Base-by-base conservation (phyloP, 2,888 invertebrate genomes). In the Stenotaenia linearis region DNA sequence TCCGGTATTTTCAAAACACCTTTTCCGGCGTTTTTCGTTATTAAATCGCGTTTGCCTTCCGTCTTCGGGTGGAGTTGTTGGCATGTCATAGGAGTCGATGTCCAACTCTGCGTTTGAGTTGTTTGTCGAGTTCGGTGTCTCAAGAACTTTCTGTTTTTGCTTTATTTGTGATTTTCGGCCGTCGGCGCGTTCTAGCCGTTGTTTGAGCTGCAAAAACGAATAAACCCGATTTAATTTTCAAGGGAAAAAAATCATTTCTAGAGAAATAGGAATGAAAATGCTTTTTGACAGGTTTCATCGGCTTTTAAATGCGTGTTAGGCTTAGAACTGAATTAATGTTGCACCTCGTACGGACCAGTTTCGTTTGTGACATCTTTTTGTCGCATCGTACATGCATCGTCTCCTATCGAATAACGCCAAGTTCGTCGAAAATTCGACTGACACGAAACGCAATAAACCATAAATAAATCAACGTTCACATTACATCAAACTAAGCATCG, bases 151-250 rank as follows among this genome's bases (percentile, higher is more conserved):
- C 78, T 84, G 84, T 78, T 83, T 84, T 78, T 86, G 85, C 61
- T 84, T 84, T 80, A 86, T 80, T 77, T 85, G 80, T 50, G 85
- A 83, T 84, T 86, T 83, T 0, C 91, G 89, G 83, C 90, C 89
- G 85, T 92, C 92, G 89, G 91, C 90, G 82, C 91, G 90, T 84
- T 90, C 90, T 85, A 92, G 86, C 81, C 90, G 90, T 82, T 89
- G 88, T 85, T 90, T 90, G 81, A 92, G 87, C 92, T 92, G 88
- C 9, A 89, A 89, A 80, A 83, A 50, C 69, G n/a, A n/a, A n/a
- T n/a, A n/a, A n/a, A n/a, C n/a, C n/a, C n/a, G n/a, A n/a, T n/a
- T n/a, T n/a, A n/a, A n/a, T n/a, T n/a, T n/a, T n/a, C n/a, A n/a
- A 69, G 12, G 4, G 9, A 12, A 69, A n/a, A 61, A 61, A 6